Conservation (phyloP, 2,113 vertebrate species). For the Apteryx mantelli region DNA sequence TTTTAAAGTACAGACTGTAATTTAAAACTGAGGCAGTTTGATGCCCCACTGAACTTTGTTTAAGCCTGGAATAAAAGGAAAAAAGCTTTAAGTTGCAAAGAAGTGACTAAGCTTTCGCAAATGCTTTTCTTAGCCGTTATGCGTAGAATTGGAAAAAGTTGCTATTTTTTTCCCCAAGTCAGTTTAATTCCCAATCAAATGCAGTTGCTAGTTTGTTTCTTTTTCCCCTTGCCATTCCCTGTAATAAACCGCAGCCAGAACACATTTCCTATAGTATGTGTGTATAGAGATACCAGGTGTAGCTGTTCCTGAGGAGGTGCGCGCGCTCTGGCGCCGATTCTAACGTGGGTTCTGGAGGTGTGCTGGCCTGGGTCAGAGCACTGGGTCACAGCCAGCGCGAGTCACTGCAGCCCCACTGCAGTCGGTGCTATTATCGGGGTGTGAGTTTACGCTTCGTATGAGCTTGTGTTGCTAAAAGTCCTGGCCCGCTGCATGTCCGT, state of each 20-base stretch:
- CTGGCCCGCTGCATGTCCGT: background rate
- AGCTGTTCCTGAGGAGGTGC: background rate
- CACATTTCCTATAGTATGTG: background rate
- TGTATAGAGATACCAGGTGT: fast-evolving
- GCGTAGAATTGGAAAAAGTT: conserved; percentile 24
- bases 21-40: conserved; percentile 84
- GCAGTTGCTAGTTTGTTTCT: background rate
- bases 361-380: background rate
- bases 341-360: fast-evolving
- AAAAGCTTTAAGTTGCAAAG: conserved; percentile 76
- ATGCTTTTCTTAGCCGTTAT: conserved; percentile 65
- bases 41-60: conserved; percentile 88
- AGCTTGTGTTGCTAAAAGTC: background rate
- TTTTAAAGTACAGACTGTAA: conserved; percentile 87
- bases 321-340: background rate
- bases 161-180: background rate
- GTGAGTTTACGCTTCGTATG: background rate
- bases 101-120: conserved; percentile 78
- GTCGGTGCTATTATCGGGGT: fast-evolving
- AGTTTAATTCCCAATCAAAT: background rate
- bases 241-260: background rate
- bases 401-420: background rate
- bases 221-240: background rate
- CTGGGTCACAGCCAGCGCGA: background rate
- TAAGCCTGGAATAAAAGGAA: conserved; percentile 82